Evolutionary conservation across 1,140 invertebrate species (phyloP).

Genomic region (Neuroterus valhalla): DNA sequence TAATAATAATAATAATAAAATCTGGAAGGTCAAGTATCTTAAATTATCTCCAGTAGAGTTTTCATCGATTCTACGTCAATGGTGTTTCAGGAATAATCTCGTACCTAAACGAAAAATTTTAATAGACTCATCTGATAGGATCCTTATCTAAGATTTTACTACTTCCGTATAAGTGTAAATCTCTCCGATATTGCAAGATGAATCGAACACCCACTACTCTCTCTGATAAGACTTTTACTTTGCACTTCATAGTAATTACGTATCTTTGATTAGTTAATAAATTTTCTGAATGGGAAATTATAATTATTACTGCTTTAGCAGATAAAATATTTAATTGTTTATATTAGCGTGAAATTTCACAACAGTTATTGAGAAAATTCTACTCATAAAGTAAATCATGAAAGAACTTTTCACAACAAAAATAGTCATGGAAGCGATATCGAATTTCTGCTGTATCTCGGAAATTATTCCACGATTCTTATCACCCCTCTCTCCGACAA

Average conservation of each 20-base stretch:
- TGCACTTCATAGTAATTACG: background rate
- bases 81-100: background rate
- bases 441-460: background rate
- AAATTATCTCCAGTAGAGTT: too few relatives aligned
- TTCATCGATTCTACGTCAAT: background rate
- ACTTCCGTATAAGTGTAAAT: background rate
- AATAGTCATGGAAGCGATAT: background rate
- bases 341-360: too few relatives aligned
- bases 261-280: background rate
- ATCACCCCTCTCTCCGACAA: background rate
- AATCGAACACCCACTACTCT: background rate
- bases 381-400: too few relatives aligned
- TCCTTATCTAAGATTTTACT: background rate
- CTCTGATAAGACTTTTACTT: background rate
- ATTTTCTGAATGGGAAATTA: background rate
- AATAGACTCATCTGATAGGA: background rate
- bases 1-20: too few relatives aligned
- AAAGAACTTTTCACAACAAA: background rate
- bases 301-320: too few relatives aligned
- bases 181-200: background rate
- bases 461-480: constrained; percentile 2
- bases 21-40: too few relatives aligned
- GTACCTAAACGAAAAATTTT: background rate
- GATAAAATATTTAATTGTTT: too few relatives aligned
- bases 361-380: too few relatives aligned